phyloP scores from a whole-genome alignment of 2,113 vertebrate species.

The Origma solitaria region DNA sequence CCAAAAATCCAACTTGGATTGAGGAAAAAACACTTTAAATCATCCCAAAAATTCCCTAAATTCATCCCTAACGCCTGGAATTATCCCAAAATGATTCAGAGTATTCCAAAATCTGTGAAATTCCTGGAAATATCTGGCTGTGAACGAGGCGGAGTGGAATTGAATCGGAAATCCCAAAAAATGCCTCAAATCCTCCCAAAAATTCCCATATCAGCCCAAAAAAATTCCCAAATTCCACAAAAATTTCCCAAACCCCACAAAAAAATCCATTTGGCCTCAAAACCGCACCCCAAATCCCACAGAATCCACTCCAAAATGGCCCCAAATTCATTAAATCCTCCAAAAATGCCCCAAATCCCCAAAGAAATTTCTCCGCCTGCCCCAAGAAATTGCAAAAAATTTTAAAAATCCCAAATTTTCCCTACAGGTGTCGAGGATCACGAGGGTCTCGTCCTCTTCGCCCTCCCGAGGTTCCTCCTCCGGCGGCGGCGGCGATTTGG shows the following conservation, averaged over 20 bases:
- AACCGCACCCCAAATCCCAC: rapidly evolving
- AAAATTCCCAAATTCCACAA: no score
- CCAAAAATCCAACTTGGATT: no score
- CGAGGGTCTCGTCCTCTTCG: not conserved
- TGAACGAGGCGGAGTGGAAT: not conserved
- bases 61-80: no score
- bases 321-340: rapidly evolving
- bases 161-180: not conserved
- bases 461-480: not conserved
- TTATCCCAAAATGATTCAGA: no score
- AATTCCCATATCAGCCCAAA: no score
- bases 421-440: not conserved
- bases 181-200: not conserved
- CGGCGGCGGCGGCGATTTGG: not conserved
- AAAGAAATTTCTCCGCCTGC: rapidly evolving
- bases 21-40: no score
- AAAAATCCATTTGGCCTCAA: no score
- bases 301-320: rapidly evolving
- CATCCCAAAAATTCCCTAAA: not conserved
- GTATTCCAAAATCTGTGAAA: rapidly evolving
- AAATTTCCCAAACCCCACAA: no score
- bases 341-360: rapidly evolving
- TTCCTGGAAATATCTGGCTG: no score
- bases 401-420: rapidly evolving
- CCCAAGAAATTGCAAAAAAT: no score